phyloP scores from a whole-genome alignment of 1,140 invertebrate species.

The Dufourea novaeangliae region DNA sequence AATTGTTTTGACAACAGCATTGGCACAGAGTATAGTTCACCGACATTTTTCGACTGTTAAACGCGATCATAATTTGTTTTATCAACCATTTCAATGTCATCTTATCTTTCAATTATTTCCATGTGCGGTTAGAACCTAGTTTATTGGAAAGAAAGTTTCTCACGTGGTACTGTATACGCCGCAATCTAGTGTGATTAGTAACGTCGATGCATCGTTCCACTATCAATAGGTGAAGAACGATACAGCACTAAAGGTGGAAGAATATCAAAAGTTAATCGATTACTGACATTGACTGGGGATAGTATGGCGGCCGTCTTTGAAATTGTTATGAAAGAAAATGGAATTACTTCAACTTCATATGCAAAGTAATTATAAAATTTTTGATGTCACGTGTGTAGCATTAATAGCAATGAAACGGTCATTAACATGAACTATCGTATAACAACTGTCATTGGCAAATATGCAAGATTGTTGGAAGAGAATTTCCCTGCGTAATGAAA shows the following conservation, averaged over 20 bases:
- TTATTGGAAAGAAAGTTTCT: not conserved
- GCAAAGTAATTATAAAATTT: conserved; percentile 2
- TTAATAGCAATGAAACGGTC: not conserved
- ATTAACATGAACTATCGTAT: not conserved
- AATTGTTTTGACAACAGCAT: not conserved
- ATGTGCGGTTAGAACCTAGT: conserved; percentile 5
- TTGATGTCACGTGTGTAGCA: not conserved
- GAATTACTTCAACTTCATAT: conserved; percentile 4
- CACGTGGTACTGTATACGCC: too few relatives aligned
- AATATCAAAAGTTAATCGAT: conserved; percentile 25
- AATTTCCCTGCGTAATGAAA: not conserved
- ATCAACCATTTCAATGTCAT: not conserved
- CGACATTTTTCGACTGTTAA: not conserved
- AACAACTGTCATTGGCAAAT: not conserved
- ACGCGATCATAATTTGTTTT: not conserved
- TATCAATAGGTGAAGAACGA: not conserved
- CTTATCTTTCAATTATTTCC: not conserved
- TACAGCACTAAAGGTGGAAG: not conserved
- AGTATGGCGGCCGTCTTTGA: conserved; percentile 32
- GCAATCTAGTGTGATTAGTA: not conserved
- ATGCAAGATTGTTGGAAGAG: not conserved
- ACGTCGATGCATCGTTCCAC: not conserved
- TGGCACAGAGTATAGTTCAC: not conserved
- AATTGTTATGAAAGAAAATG: conserved; percentile 12
- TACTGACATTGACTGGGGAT: conserved; percentile 7